phyloP scores from a whole-genome alignment of 2,888 invertebrate species.

The Eurytoma californica region DNA sequence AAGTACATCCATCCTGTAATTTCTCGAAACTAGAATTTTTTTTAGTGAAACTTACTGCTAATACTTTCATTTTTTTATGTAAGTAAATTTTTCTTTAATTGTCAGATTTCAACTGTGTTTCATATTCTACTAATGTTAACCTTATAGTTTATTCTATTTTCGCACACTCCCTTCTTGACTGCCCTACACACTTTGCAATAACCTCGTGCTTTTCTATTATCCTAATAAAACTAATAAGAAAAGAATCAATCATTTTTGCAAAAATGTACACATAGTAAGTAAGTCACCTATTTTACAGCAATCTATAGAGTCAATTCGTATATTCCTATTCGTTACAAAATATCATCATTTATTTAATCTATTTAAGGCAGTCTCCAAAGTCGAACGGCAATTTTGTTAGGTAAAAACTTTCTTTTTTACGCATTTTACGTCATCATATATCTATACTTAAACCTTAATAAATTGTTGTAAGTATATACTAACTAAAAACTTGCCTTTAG shows the following conservation, averaged over 20 bases:
- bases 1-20: no score
- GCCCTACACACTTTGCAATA: constrained; percentile 16
- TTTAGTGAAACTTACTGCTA: neutral
- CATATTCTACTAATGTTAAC: neutral
- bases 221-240: neutral
- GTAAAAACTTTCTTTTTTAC: constrained; percentile 21
- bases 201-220: neutral
- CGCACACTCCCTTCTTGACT: neutral
- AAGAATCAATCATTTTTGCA: neutral
- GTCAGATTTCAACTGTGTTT: constrained; percentile 22
- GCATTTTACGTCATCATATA: constrained; percentile 27
- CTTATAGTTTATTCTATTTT: constrained; percentile 10
- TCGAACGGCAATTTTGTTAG: constrained; percentile 15
- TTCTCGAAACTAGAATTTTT: no score
- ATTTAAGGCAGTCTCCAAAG: constrained; percentile 32
- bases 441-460: constrained; percentile 23
- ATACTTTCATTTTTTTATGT: neutral
- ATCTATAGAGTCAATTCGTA: neutral
- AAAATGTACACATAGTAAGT: neutral
- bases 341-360: constrained; percentile 16
- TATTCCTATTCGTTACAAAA: constrained; percentile 6
- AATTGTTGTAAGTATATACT: neutral
- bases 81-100: constrained; percentile 19
- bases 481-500: constrained; percentile 5
- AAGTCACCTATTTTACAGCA: neutral